These are phyloP conservation scores for Pseudochirops cupreus DNA, from an alignment of 2,797 vertebrate species.

Conservation along the genomic window DNA sequence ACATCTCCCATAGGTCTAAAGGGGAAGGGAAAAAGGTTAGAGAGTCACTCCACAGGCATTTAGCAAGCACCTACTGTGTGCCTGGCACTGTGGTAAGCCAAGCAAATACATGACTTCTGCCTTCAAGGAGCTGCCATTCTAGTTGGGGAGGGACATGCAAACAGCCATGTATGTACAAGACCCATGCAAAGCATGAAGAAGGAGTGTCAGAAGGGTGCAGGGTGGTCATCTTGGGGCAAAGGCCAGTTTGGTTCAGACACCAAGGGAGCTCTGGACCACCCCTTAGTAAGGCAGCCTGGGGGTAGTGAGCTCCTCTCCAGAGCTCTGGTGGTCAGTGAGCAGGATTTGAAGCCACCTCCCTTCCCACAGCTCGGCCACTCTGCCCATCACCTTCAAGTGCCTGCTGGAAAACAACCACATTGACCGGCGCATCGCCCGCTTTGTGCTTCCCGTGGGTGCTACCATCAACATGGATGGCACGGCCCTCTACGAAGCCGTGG, in stretches of 20 bases:
- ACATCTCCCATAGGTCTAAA: background rate
- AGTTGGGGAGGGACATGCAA: too few species aligned
- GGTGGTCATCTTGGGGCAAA: background rate
- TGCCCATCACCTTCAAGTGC: constrained; percentile 99
- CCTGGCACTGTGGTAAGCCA: background rate
- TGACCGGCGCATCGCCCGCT: constrained; percentile 96
- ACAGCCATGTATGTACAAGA: too few species aligned
- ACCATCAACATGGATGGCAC: constrained; percentile 99
- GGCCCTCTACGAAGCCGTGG: constrained; percentile 96
- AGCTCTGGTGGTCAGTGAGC: background rate
- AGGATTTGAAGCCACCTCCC: constrained; percentile 43
- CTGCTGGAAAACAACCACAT: constrained; percentile 99
- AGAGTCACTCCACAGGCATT: background rate
- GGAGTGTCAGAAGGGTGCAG: too few species aligned
- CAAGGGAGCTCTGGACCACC: background rate
- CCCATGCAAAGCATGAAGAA: background rate
- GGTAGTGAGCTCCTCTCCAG: background rate
- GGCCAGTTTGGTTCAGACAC: background rate
- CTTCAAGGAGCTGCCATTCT: too few species aligned
- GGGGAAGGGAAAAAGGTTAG: background rate
- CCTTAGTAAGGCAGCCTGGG: background rate
- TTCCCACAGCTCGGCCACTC: constrained; percentile 93
- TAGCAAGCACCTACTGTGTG: background rate
- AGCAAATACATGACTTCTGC: too few species aligned
- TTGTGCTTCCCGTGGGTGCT: constrained; percentile 97